These are phyloP conservation scores for Melanchra persicariae DNA, from an alignment of 2,888 invertebrate genomes.

Conservation along the genomic window DNA sequence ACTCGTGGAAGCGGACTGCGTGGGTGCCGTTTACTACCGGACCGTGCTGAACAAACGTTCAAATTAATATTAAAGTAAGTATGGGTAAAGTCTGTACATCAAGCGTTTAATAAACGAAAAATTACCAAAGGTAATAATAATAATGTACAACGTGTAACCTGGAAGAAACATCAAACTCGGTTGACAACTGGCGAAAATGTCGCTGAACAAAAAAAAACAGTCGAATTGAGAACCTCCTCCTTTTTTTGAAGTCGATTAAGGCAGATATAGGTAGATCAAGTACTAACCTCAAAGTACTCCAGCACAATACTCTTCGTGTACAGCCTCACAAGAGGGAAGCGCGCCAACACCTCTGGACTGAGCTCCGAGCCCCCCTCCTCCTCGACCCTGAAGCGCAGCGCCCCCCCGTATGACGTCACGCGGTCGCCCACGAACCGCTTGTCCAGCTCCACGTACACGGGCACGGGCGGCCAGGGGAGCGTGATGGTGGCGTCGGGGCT, in stretches of 20 bases:
- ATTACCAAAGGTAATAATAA: too few relatives aligned
- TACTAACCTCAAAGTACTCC: constrained; percentile 92
- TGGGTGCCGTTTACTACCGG: constrained; percentile 88
- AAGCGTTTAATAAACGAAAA: too few relatives aligned
- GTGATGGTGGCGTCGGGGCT: constrained; percentile 83
- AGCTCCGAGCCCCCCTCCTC: constrained; percentile 92
- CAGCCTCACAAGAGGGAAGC: constrained; percentile 95
- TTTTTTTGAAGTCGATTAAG: too few relatives aligned
- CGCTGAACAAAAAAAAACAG: too few relatives aligned
- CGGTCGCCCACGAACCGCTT: constrained; percentile 96
- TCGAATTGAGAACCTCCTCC: too few relatives aligned
- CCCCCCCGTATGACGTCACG: constrained; percentile 97
- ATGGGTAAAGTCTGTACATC: too few relatives aligned
- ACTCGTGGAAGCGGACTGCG: constrained; percentile 93
- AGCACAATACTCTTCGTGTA: constrained; percentile 94
- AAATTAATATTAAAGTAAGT: neutral
- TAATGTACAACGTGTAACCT: too few relatives aligned
- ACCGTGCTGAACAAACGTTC: constrained; percentile 74
- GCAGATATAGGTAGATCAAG: neutral
- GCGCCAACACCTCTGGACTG: constrained; percentile 89
- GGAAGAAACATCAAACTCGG: too few relatives aligned
- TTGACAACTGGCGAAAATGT: too few relatives aligned
- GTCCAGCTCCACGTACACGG: constrained; percentile 96
- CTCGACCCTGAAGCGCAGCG: constrained; percentile 94
- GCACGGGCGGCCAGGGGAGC: constrained; percentile 89